Conservation (phyloP, 2,888 invertebrate species). For the Vesta saturnalis region DNA sequence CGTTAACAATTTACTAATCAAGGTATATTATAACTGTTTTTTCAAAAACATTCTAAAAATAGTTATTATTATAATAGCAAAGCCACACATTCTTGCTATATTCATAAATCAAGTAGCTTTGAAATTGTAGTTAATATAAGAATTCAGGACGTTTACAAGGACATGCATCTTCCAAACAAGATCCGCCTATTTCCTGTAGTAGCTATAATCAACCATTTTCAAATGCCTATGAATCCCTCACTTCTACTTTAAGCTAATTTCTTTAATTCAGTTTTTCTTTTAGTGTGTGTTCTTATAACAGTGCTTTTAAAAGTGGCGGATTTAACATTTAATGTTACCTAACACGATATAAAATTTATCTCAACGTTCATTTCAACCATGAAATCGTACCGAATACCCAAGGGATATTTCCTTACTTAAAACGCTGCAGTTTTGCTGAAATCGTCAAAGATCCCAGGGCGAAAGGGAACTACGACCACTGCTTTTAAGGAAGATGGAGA, state of each 20-base stretch:
- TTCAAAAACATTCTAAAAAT: constrained; percentile 6
- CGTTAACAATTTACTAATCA: too few relatives aligned
- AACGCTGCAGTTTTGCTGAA: constrained; percentile 34
- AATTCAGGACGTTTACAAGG: constrained; percentile 35
- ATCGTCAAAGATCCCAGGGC: constrained; percentile 35
- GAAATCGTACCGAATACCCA: constrained; percentile 38
- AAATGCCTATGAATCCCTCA: constrained; percentile 32
- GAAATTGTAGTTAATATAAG: constrained; percentile 34
- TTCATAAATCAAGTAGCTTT: constrained; percentile 27
- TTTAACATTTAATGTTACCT: constrained; percentile 2
- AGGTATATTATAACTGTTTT: not conserved
- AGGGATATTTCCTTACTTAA: constrained; percentile 35
- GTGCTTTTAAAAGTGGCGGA: not conserved
- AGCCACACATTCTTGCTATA: constrained; percentile 9
- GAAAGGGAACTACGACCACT: constrained; percentile 36
- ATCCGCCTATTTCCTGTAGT: constrained; percentile 48
- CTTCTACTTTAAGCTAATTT: constrained; percentile 28
- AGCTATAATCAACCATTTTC: constrained; percentile 37
- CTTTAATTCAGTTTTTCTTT: constrained; percentile 17
- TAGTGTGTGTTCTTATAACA: not conserved
- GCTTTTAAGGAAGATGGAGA: constrained; percentile 30
- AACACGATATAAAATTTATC: constrained; percentile 27
- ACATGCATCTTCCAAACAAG: constrained; percentile 45
- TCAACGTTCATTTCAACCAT: constrained; percentile 33
- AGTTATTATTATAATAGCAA: constrained; percentile 5